Conservation (phyloP, 2,888 invertebrate species). For the Pandemis cinnamomeana region DNA sequence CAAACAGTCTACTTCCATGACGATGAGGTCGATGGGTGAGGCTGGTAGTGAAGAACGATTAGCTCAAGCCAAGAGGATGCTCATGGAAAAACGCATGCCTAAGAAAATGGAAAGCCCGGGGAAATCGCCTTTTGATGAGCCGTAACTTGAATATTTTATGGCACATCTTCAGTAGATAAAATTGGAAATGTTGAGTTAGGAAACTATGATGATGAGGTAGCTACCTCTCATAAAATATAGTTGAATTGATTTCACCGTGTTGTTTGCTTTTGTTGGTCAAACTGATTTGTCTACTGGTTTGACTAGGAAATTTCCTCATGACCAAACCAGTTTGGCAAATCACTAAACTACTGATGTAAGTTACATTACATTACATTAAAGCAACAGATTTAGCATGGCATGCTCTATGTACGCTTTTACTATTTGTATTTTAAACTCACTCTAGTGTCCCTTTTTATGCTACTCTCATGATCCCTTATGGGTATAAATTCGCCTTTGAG, state of each 20-base stretch:
- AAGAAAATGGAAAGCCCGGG: not conserved
- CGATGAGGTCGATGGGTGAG: not conserved
- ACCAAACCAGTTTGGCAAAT: no score
- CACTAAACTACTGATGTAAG: no score
- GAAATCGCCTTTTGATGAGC: not conserved
- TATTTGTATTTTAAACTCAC: no score
- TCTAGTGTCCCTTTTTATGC: no score
- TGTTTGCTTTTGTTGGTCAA: not conserved
- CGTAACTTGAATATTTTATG: not conserved
- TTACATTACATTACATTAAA: no score
- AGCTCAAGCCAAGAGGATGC: not conserved
- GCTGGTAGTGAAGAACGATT: not conserved
- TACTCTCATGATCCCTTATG: no score
- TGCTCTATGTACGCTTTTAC: no score
- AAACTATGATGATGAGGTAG: not conserved
- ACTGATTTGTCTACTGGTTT: no score
- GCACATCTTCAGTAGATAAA: not conserved
- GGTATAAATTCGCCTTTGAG: no score
- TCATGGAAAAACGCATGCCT: not conserved
- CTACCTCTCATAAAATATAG: constrained; percentile 3
- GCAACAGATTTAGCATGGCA: no score
- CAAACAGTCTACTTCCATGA: not conserved
- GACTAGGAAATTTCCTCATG: no score
- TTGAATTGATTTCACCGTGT: not conserved
- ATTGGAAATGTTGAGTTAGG: constrained; percentile 2